Conservation (phyloP, 2,797 vertebrate species). For the Myripristis jacobus region DNA sequence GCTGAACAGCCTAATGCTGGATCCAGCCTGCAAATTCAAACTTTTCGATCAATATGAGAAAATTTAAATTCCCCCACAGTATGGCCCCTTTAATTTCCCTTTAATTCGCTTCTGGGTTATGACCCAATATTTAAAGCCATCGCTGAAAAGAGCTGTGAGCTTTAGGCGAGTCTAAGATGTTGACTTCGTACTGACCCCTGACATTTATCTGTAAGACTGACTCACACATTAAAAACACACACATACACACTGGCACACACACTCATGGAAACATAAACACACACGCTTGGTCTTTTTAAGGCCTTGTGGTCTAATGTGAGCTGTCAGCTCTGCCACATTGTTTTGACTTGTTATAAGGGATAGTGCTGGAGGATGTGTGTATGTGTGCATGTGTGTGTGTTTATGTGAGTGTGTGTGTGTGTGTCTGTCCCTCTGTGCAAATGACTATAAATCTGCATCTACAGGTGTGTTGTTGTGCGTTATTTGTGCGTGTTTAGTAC, state of each 20-base stretch:
- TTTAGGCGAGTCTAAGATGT: slow-evolving; percentile 63
- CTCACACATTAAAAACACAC: slow-evolving; percentile 58
- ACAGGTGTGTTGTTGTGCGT: background rate
- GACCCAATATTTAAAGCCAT: slow-evolving; percentile 38
- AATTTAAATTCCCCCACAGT: background rate
- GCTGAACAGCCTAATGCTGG: background rate
- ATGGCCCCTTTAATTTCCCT: background rate
- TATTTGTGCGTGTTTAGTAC: background rate
- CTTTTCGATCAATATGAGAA: background rate
- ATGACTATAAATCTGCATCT: slow-evolving; percentile 22
- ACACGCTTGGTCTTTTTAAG: slow-evolving; percentile 75
- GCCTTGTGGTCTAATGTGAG: slow-evolving; percentile 70
- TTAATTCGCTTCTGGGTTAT: background rate
- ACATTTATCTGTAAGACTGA: slow-evolving; percentile 78
- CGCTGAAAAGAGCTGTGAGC: slow-evolving; percentile 47
- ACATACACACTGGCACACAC: slow-evolving; percentile 20
- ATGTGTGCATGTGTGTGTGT: slow-evolving; percentile 4
- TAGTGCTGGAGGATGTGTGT: slow-evolving; percentile 55
- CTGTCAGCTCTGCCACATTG: slow-evolving; percentile 79
- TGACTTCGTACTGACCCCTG: slow-evolving; percentile 75
- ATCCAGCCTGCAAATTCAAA: background rate
- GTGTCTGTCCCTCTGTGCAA: slow-evolving; percentile 25
- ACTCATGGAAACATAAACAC: slow-evolving; percentile 18
- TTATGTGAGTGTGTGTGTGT: slow-evolving; percentile 8
- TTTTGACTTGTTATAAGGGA: slow-evolving; percentile 75